Evolutionary conservation across 2,888 invertebrate genomes (phyloP), one percentile per base, ranked within the genome.

Genomic region (Synanthedon vespiformis): DNA sequence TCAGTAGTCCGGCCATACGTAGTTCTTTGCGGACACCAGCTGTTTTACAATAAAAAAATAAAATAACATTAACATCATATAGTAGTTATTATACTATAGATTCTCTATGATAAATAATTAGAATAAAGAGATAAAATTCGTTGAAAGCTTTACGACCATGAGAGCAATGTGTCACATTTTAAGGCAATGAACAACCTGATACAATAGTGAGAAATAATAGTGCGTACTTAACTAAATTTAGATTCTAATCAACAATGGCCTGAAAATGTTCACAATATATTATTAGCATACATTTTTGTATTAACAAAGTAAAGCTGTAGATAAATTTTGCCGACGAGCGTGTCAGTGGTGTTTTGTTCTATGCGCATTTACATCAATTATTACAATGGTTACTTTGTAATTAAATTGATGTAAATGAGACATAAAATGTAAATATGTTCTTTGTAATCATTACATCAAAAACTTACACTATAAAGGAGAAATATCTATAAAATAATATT

Each of bases 181-280:
- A 58, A 59, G 57, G 60, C 63, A 61, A 67, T 72, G 68, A 72
- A 72, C 66, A 64, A 48, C 68, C 70, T 68, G 65, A 67, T 66
- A 79, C 75, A 80, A 80, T 78, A 68, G 76, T 80, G 80, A 72
- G 81, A 82, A 79, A 66, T 65, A 65, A 68, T 61, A 63, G 56
- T 56, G 58, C 58, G 56, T 56, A 58, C 58, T 56, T 68, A 70
- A 70, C 72, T 69, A 63, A 69, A 74, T 77, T 73, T 67, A 74
- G 78, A 79, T 80, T 64, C 58, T 61, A 67, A 80, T 81, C 77
- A 67, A 51, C 58, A 58, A 62, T 59, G 70, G 61, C 72, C 72
- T 74, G 65, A 68, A 58, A 63, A 55, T 58, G 68, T 67, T 71
- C 61, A 71, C 71, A 48, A 16, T 69, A 58, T 64, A 62, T 70